Base-by-base conservation (phyloP, 2,888 invertebrate genomes). In the Ophion ventricosus region DNA sequence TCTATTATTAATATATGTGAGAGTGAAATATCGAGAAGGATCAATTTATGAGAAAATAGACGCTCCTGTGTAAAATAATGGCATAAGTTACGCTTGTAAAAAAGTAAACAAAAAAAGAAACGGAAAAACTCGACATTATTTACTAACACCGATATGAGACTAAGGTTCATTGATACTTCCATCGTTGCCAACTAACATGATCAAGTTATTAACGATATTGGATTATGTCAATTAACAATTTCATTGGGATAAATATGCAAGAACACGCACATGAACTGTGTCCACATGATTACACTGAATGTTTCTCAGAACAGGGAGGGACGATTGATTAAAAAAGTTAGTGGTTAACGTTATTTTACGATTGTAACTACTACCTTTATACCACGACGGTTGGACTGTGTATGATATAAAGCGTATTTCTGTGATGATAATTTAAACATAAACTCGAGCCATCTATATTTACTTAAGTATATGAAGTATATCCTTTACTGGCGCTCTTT, bases 21-120 rank as follows among this genome's bases (percentile, higher is more conserved):
- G 81, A 74, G 78, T 75, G 80, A 56, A 84, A 74, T 81, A 83
- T 83, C 76, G 85, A 84, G 77, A 80, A 70, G 80, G 69, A 67
- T 80, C 76, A 78, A 85, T 80, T 84, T 57, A 57, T 77, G 84
- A 80, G 63, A 83, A 79, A 73, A 77, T 78, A 87, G 85, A 88
- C 88, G 86, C 88, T 91, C 88, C 89, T 91, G 87, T 93, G 93
- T 93, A 92, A 92, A 92, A 92, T 92, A 93, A 92, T 90, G 90
- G 89, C 90, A 91, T 92, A 91, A 89, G 90, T 91, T 92, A 92
- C 90, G 92, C 93, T 92, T 92, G 92, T 92, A 92, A 91, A 92
- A 87, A 87, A 83, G 67, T 79, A 75, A 67, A 84, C 75, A 49
- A 49, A 73, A 73, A 80, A 54, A 43, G 64, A 75, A 78, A 74